Conservation (phyloP, 2,888 invertebrate species). For the Drepana falcataria region DNA sequence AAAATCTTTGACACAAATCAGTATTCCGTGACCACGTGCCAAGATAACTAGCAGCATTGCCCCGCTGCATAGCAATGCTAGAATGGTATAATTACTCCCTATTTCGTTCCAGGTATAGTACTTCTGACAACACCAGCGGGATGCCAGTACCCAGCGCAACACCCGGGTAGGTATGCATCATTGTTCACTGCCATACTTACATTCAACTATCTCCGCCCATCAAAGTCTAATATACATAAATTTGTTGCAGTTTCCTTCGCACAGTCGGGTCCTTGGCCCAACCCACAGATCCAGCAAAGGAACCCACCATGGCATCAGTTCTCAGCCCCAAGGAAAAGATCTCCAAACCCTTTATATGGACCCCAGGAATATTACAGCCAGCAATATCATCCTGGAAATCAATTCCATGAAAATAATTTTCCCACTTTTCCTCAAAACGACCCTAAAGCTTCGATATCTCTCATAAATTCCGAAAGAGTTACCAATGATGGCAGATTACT, state of each 20-base stretch:
- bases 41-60: no score
- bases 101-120: conserved; percentile 53
- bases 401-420: conserved; percentile 10
- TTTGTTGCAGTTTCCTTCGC: conserved; percentile 50
- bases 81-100: neutral
- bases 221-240: conserved; percentile 4
- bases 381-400: conserved; percentile 4
- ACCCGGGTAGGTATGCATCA: conserved; percentile 78
- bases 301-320: conserved; percentile 66
- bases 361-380: conserved; percentile 28
- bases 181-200: conserved; percentile 14
- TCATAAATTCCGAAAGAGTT: conserved; percentile 33
- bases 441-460: conserved; percentile 33
- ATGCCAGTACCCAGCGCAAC: conserved; percentile 59
- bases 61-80: no score
- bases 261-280: conserved; percentile 48
- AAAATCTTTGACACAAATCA: no score
- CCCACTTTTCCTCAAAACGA: conserved; percentile 39
- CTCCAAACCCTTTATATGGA: conserved; percentile 37
- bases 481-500: conserved; percentile 73
- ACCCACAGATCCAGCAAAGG: conserved; percentile 43
- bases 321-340: conserved; percentile 63
- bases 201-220: conserved; percentile 8
- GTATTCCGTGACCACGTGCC: no score
- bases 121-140: conserved; percentile 33